Evolutionary conservation across 2,888 invertebrate genomes (phyloP).

Genomic region (Apodemia hepburni): DNA sequence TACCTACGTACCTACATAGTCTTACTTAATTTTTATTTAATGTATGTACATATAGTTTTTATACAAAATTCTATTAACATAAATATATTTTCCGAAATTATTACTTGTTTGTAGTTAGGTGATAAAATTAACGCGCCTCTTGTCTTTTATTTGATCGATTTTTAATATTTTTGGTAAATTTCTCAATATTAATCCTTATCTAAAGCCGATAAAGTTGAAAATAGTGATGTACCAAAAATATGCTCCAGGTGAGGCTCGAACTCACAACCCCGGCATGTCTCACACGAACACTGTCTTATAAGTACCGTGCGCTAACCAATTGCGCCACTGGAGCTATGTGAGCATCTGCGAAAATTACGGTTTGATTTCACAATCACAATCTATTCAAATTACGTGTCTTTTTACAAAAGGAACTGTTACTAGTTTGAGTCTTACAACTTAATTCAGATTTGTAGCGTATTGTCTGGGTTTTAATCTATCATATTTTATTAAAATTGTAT

Average conservation of each 20-base stretch:
- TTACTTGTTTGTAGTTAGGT: too few species aligned
- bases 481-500: not conserved
- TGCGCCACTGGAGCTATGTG: slow-evolving; percentile 97
- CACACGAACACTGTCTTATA: slow-evolving; percentile 97
- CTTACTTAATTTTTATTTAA: too few species aligned
- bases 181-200: too few species aligned
- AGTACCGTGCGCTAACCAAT: slow-evolving; percentile 99
- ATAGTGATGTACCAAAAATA: too few species aligned
- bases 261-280: slow-evolving; percentile 99
- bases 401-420: slow-evolving; percentile 37
- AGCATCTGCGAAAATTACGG: slow-evolving; percentile 42
- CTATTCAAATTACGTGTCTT: slow-evolving; percentile 44
- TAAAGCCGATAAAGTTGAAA: too few species aligned
- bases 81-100: too few species aligned
- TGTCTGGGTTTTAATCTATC: not conserved
- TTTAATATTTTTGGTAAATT: too few species aligned
- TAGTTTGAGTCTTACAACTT: not conserved
- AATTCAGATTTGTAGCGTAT: not conserved
- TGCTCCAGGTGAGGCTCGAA: slow-evolving; percentile 99
- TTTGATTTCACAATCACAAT: slow-evolving; percentile 36
- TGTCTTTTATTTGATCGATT: too few species aligned
- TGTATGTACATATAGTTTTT: too few species aligned
- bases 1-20: too few species aligned
- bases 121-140: too few species aligned
- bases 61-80: too few species aligned